Conservation (phyloP, 2,113 vertebrate genomes). For the Oryzias celebensis region DNA sequence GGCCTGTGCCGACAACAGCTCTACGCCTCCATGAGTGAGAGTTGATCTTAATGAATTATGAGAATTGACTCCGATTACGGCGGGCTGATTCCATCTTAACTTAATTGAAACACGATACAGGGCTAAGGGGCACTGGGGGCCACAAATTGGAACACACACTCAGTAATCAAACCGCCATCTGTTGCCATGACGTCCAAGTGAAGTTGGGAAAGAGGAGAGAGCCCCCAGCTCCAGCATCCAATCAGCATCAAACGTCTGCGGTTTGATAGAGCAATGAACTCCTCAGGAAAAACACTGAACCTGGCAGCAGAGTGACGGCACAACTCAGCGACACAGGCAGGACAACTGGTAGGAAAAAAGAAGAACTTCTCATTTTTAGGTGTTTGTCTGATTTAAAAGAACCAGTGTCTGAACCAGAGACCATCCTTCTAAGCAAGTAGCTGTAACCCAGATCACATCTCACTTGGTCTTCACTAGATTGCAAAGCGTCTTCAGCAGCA, state of each 20-base stretch:
- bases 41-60: slow-evolving; percentile 49
- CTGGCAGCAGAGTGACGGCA: too few species aligned
- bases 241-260: slow-evolving; percentile 1
- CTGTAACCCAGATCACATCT: too few species aligned
- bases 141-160: slow-evolving; percentile 50
- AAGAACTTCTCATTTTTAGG: too few species aligned
- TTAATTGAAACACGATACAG: slow-evolving; percentile 64
- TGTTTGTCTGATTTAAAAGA: too few species aligned
- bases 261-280: background rate
- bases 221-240: background rate
- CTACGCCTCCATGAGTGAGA: slow-evolving; percentile 12
- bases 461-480: too few species aligned
- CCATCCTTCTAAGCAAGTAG: too few species aligned
- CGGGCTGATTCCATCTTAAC: slow-evolving; percentile 39
- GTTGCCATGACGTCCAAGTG: slow-evolving; percentile 24
- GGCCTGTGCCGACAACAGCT: slow-evolving; percentile 4
- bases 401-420: too few species aligned
- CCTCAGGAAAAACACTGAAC: too few species aligned
- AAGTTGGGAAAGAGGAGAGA: background rate
- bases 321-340: too few species aligned
- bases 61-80: slow-evolving; percentile 23
- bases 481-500: too few species aligned
- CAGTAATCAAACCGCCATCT: slow-evolving; percentile 61
- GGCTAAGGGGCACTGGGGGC: slow-evolving; percentile 37
- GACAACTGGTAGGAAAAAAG: too few species aligned